Percentiles rank a stretch among this genome's conserved stretches.
Evolutionary conservation across 1,140 invertebrate genomes (phyloP).

Genomic region (Drosophila subobscura): DNA sequence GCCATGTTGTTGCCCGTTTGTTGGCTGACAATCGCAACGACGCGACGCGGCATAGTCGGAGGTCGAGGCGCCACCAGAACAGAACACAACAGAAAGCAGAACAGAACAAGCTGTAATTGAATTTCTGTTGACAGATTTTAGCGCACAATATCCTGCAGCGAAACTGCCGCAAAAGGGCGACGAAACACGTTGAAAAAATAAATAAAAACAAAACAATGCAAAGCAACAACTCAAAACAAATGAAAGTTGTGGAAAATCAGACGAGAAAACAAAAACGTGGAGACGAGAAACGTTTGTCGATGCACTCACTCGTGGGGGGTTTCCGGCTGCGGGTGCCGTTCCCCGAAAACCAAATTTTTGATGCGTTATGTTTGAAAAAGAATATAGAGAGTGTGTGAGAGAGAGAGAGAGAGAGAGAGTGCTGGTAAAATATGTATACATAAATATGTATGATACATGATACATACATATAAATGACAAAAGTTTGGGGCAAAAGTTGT

Average conservation of each 20-base stretch:
- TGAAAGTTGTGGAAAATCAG: neutral
- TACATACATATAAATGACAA: conserved; percentile 24
- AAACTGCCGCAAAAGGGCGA: conserved; percentile 51
- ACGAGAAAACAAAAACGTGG: conserved; percentile 5
- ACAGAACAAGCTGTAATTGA: conserved; percentile 69
- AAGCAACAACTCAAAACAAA: neutral
- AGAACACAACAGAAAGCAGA: conserved; percentile 7
- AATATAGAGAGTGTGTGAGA: no score
- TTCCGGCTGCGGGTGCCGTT: no score
- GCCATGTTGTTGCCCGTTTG: conserved; percentile 44
- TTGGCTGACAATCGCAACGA: conserved; percentile 49
- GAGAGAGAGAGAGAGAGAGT: no score
- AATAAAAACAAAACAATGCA: conserved; percentile 5
- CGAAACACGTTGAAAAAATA: conserved; percentile 1
- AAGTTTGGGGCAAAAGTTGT: conserved; percentile 47
- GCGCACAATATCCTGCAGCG: conserved; percentile 78
- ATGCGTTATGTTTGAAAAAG: no score
- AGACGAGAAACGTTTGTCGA: no score
- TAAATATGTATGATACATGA: conserved; percentile 1
- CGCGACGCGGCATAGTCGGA: neutral
- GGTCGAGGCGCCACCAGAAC: conserved; percentile 23
- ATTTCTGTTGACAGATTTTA: conserved; percentile 82
- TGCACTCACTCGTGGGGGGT: no score
- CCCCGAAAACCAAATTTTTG: no score
- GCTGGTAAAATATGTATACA: no score